Conservation (phyloP, 2,797 vertebrate species). For the Pteronotus mesoamericanus region DNA sequence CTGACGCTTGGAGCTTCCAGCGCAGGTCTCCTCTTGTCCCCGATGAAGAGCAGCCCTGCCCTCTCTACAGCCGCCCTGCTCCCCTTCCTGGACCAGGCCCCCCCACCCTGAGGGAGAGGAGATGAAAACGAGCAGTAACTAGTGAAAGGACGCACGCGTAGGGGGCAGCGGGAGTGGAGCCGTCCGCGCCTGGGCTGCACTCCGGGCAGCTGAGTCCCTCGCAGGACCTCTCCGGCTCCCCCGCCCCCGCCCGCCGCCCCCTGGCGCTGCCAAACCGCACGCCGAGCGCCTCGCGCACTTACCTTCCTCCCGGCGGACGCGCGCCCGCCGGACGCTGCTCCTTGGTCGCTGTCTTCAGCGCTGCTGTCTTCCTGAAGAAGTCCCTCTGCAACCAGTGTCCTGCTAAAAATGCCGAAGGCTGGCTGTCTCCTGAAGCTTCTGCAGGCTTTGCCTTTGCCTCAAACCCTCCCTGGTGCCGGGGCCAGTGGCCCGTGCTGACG, state of each 20-base stretch:
- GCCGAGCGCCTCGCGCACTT: accelerated
- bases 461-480: background rate
- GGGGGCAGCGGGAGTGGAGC: background rate
- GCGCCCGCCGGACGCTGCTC: accelerated
- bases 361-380: background rate
- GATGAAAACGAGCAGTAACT: accelerated
- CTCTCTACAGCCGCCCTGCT: background rate
- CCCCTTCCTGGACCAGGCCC: background rate
- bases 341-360: background rate
- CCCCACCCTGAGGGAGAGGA: accelerated
- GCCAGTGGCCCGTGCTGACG: background rate
- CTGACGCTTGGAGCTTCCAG: background rate
- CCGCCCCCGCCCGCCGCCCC: background rate
- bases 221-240: background rate
- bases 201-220: background rate
- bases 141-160: no score
- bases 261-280: accelerated
- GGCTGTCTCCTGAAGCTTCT: background rate
- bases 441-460: background rate
- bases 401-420: background rate
- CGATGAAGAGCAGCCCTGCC: background rate
- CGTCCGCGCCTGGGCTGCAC: background rate
- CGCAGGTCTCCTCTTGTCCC: background rate
- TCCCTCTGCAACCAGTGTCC: background rate
- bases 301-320: background rate